phyloP scores from a whole-genome alignment of 2,113 vertebrate species.

The Mionectes macconnelli region DNA sequence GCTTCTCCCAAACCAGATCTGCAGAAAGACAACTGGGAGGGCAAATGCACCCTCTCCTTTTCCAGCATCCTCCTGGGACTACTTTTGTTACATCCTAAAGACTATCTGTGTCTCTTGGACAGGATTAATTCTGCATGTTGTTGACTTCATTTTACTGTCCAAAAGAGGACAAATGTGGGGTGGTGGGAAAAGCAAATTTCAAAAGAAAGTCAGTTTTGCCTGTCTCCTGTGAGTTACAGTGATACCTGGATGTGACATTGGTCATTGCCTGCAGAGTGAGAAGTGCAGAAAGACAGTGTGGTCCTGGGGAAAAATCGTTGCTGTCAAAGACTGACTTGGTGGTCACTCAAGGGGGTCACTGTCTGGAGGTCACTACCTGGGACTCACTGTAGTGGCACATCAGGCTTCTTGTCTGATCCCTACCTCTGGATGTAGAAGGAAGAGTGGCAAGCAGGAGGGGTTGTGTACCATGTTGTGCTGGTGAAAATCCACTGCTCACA shows the following conservation, averaged over 20 bases:
- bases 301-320: background rate
- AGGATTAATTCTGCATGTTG: background rate
- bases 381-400: fast-evolving
- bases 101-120: background rate
- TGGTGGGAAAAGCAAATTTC: background rate
- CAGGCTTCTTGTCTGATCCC: fast-evolving
- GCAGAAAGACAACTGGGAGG: background rate
- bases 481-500: background rate
- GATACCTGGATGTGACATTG: fast-evolving
- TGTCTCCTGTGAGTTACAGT: fast-evolving
- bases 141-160: background rate
- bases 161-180: background rate
- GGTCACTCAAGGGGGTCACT: background rate
- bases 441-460: background rate
- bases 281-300: background rate
- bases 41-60: background rate
- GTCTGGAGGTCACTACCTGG: background rate
- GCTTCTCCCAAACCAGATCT: background rate
- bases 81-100: background rate
- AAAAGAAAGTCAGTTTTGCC: background rate
- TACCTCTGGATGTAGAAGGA: background rate
- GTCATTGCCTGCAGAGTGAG: background rate
- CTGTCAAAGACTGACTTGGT: background rate
- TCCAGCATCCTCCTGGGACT: background rate
- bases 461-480: fast-evolving